Evolutionary conservation across 2,113 vertebrate genomes (phyloP).

Genomic region (Oreocharis arfaki): DNA sequence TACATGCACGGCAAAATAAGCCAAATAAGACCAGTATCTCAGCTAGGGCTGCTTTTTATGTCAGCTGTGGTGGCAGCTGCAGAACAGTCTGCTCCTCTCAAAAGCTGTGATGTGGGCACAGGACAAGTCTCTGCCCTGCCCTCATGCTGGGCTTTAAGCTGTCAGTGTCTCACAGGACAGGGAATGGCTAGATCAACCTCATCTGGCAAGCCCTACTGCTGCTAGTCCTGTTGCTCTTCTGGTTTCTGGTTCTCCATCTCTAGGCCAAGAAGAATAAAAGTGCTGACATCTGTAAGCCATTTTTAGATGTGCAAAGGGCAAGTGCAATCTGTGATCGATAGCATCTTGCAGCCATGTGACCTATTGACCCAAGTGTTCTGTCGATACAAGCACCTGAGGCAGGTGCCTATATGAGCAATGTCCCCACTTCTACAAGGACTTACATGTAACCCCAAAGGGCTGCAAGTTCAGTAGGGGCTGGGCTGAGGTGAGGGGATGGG

Average conservation of each 20-base stretch:
- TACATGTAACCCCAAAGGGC: not conserved
- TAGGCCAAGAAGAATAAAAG: not conserved
- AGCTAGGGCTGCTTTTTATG: not conserved
- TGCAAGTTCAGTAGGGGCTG: not conserved
- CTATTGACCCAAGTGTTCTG: not conserved
- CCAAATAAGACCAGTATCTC: not conserved
- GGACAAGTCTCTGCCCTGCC: not conserved
- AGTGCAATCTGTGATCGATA: not conserved
- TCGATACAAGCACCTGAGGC: not conserved
- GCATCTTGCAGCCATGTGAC: not conserved
- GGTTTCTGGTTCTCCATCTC: not conserved
- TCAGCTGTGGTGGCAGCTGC: not conserved
- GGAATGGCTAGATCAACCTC: not conserved
- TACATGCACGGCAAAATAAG: not conserved
- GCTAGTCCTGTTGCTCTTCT: not conserved
- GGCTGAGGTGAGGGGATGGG: not conserved
- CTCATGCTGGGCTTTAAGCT: not conserved
- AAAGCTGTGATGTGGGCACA: not conserved
- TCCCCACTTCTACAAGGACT: not conserved
- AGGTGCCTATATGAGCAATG: too few relatives aligned
- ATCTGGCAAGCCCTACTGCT: not conserved
- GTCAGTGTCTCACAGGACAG: not conserved
- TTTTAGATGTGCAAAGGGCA: not conserved
- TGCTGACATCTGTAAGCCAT: not conserved
- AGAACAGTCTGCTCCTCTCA: not conserved